A percentile compares a stretch with the other conserved stretches of the same genome.
Conservation (phyloP, 1,140 invertebrate species). For the Ceratina japonica region DNA sequence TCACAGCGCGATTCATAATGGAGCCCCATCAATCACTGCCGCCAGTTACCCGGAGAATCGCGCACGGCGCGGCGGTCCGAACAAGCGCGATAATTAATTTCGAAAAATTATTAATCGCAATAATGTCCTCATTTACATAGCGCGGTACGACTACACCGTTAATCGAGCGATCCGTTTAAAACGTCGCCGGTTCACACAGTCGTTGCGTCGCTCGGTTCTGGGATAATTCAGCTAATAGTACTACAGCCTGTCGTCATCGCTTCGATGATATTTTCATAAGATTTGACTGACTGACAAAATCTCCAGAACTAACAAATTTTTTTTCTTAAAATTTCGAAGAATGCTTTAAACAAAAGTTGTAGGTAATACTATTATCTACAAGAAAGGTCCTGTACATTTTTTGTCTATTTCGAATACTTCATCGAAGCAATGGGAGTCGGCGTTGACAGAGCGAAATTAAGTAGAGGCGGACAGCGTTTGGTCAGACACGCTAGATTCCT, state of each 20-base stretch:
- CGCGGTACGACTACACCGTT: conserved; percentile 41
- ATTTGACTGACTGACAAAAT: no score
- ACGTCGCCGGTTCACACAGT: conserved; percentile 29
- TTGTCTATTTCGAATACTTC: not conserved
- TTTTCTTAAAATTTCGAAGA: no score
- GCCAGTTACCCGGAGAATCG: conserved; percentile 61
- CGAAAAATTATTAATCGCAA: conserved; percentile 75
- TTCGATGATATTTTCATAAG: not conserved
- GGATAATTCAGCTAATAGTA: conserved; percentile 58
- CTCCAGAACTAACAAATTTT: no score
- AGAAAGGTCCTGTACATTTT: no score
- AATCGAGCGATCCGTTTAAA: conserved; percentile 53
- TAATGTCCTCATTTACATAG: conserved; percentile 68
- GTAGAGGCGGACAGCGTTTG: conserved; percentile 16
- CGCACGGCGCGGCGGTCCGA: conserved; percentile 48
- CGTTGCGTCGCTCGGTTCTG: conserved; percentile 41
- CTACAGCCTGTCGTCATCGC: conserved; percentile 2
- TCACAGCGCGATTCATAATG: conserved; percentile 74
- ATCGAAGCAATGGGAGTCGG: not conserved
- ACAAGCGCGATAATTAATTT: conserved; percentile 71
- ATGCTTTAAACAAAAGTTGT: no score
- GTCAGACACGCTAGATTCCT: conserved; percentile 3
- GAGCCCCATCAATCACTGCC: conserved; percentile 73
- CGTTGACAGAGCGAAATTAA: conserved; percentile 5
- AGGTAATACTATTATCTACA: not conserved